A percentile compares a stretch with the other conserved stretches of the same genome.
Conservation (phyloP, 1,140 invertebrate species). For the Papilio glaucus region DNA sequence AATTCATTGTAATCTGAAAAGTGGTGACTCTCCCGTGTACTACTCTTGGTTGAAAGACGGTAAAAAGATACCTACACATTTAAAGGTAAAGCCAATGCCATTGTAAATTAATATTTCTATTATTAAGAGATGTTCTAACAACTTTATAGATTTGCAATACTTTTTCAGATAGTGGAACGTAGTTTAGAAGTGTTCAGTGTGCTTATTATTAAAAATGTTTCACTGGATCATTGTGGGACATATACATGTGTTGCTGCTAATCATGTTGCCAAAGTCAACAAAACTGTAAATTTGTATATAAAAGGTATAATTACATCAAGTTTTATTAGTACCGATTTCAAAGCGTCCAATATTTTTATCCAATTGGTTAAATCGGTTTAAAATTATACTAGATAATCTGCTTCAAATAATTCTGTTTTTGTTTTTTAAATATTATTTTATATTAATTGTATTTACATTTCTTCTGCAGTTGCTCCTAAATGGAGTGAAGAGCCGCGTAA, state of each 20-base stretch:
- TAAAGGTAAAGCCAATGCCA: conserved; percentile 82
- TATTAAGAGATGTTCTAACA: background rate
- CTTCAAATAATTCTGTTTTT: background rate
- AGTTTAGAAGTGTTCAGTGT: conserved; percentile 89
- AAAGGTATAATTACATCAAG: conserved; percentile 86
- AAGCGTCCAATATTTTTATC: background rate
- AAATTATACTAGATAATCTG: background rate
- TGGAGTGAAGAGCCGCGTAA: conserved; percentile 89
- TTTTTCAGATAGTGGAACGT: conserved; percentile 81
- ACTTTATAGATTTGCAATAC: conserved; percentile 4
- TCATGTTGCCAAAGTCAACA: conserved; percentile 91
- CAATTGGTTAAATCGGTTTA: conserved; percentile 5
- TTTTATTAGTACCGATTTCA: background rate
- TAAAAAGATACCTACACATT: conserved; percentile 86
- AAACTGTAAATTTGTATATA: conserved; percentile 92
- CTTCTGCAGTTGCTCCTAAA: conserved; percentile 70
- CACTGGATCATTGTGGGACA: conserved; percentile 91
- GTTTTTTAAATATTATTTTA: too few species aligned
- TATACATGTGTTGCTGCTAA: conserved; percentile 96
- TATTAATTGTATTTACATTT: too few species aligned
- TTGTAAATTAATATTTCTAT: background rate
- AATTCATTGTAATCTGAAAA: conserved; percentile 94
- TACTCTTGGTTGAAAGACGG: conserved; percentile 95
- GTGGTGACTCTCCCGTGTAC: conserved; percentile 94
- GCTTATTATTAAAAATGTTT: conserved; percentile 91